Conservation (phyloP, 1,140 invertebrate species). For the Meloidogyne floridensis region DNA sequence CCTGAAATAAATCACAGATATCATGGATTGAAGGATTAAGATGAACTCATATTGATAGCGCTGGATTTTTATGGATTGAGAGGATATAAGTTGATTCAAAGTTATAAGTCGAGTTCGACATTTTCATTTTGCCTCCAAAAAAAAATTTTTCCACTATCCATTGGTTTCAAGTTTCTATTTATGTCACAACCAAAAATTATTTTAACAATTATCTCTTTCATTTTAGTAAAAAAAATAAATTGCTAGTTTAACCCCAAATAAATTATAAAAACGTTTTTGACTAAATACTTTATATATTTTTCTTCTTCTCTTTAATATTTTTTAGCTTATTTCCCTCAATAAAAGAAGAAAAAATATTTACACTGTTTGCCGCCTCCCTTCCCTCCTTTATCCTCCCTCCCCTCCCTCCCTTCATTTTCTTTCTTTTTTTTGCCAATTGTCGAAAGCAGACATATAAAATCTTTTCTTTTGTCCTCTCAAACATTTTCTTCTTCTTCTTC, state of each 20-base stretch:
- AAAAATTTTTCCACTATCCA: background rate
- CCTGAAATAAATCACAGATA: too few relatives aligned
- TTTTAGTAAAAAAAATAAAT: background rate
- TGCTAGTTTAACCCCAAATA: constrained; percentile 2
- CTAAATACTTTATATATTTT: background rate
- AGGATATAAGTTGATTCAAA: too few relatives aligned
- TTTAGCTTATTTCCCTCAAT: background rate
- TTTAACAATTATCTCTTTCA: background rate
- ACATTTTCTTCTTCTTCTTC: constrained; percentile 12
- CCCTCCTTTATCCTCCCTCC: background rate
- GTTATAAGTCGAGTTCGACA: too few relatives aligned
- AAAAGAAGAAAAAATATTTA: background rate
- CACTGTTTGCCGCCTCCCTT: background rate
- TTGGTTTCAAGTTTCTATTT: background rate
- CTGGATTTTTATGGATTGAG: too few relatives aligned
- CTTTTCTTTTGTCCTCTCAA: background rate
- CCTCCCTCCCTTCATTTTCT: background rate
- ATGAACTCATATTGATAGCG: too few relatives aligned
- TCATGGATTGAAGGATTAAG: too few relatives aligned
- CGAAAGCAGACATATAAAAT: constrained; percentile 9
- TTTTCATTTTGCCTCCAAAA: too few relatives aligned
- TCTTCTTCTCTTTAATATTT: background rate
- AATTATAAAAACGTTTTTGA: constrained; percentile 9
- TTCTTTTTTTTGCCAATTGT: constrained; percentile 12
- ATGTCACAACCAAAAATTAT: background rate